Evolutionary conservation across 2,797 vertebrate genomes (phyloP), one percentile per base, ranked within the genome.

Genomic region (Buphagus erythrorhynchus): DNA sequence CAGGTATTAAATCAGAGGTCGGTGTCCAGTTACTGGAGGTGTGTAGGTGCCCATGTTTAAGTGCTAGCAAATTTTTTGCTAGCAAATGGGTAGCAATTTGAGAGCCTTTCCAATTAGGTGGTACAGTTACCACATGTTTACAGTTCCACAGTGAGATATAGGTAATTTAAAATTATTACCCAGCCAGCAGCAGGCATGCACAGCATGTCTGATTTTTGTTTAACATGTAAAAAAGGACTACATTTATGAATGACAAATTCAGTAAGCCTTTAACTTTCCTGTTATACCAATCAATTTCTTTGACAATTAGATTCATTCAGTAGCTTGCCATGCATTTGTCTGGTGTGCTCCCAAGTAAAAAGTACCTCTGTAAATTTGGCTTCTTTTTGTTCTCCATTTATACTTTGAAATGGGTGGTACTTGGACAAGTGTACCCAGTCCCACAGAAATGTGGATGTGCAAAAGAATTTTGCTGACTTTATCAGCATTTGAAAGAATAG

Each of bases 91-190:
- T 38, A 95, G 74, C 63, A 89, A 62, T 89, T 79, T 82, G 67
- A 91, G 84, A 86, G 12, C 43, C 10, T 82, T 86, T 67, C 73
- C 35, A 42, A 84, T 95, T 92, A 85, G 74, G 67, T 73, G 13
- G 55, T 69, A 76, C 29, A 63, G 58, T 72, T 66, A 84, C 63
- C 55, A 86, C 20, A 38, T 75, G 58, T 94, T 88, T 95, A 91
- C 71, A 79, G 81, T 85, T 73, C 77, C 52, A 76, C 2, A 4
- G 75, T 82, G 59, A 87, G 81, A 92, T 63, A 59, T 1, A 69
- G 67, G 88, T 79, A 66, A 67, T 77, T 87, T 82, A 63, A 91
- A 89, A 38, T 82, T 94, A 69, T 51, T 92, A 86, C 61, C 29
- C 62, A 57, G 18, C 35, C 74, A 69, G 46, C 52, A 88, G 74